phyloP scores from a whole-genome alignment of 2,888 invertebrate genomes.

The Caenorhabditis wallacei region DNA sequence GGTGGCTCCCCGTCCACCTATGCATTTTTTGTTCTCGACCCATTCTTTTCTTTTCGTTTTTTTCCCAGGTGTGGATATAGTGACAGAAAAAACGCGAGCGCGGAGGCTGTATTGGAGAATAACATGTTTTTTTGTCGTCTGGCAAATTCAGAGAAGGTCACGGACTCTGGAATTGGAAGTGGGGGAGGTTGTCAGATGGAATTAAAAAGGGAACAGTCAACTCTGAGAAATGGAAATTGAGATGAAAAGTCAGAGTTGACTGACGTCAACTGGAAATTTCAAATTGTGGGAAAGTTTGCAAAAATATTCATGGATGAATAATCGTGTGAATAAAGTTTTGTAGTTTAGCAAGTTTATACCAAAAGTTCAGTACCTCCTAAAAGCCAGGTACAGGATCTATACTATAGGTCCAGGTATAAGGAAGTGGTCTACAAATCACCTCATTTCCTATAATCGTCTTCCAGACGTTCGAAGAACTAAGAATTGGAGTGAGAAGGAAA shows the following conservation, averaged over 20 bases:
- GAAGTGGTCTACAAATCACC: no score
- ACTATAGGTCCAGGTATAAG: no score
- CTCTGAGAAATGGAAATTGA: not conserved
- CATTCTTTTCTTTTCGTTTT: not conserved
- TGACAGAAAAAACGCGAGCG: not conserved
- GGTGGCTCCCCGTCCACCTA: not conserved
- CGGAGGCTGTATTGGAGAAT: slow-evolving; percentile 5
- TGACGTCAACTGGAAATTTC: not conserved
- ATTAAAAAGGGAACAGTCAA: no score
- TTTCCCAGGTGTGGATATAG: slow-evolving; percentile 52
- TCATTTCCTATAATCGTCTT: not conserved
- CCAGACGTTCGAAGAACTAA: not conserved
- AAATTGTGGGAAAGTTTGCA: not conserved
- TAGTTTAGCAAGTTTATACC: not conserved
- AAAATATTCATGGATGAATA: not conserved
- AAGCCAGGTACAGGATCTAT: no score
- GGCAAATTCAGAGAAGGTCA: slow-evolving; percentile 20
- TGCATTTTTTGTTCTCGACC: slow-evolving; percentile 28
- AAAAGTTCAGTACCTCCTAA: no score
- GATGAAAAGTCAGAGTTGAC: not conserved
- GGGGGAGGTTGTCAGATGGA: not conserved
- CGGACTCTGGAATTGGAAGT: not conserved
- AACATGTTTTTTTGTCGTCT: slow-evolving; percentile 32
- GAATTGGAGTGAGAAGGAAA: not conserved
- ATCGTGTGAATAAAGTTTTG: not conserved